A percentile compares a stretch with the other conserved stretches of the same genome.
phyloP scores from a whole-genome alignment of 2,888 invertebrate genomes.

The Aporophyla nigra region DNA sequence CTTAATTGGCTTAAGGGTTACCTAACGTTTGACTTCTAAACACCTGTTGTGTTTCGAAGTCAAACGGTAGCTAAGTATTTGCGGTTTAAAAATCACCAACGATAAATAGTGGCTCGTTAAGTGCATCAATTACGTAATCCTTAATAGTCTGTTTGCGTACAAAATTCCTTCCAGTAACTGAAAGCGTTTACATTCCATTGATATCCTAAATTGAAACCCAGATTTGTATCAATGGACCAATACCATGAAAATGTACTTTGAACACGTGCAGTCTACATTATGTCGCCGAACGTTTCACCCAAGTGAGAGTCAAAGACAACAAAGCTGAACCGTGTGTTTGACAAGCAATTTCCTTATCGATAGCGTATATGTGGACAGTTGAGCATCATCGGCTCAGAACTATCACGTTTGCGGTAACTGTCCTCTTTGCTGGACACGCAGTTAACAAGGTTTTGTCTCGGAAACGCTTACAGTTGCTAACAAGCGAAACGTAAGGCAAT shows the following conservation, averaged over 20 bases:
- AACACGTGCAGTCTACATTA: neutral
- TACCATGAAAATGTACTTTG: neutral
- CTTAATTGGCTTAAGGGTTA: constrained; percentile 17
- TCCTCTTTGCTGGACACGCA: constrained; percentile 8
- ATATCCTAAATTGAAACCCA: constrained; percentile 13
- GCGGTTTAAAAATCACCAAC: constrained; percentile 29
- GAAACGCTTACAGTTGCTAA: constrained; percentile 1
- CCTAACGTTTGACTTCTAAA: no score
- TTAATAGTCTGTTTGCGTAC: constrained; percentile 13
- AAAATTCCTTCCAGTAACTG: constrained; percentile 8
- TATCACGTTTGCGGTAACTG: constrained; percentile 11
- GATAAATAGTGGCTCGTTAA: constrained; percentile 26
- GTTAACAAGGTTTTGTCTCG: neutral
- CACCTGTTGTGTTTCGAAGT: constrained; percentile 15
- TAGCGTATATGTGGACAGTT: constrained; percentile 8
- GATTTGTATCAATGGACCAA: constrained; percentile 15
- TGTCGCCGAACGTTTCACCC: neutral
- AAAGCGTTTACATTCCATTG: constrained; percentile 11
- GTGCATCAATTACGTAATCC: constrained; percentile 36
- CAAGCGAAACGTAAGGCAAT: constrained; percentile 17
- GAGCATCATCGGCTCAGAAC: neutral
- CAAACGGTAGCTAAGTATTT: constrained; percentile 26
- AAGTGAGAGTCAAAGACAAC: neutral
- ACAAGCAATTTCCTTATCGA: constrained; percentile 48
- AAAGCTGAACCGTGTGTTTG: constrained; percentile 24